These are phyloP conservation scores for Leptinotarsa lineolata DNA, from an alignment of 1,140 invertebrate species.

Conservation along the genomic window DNA sequence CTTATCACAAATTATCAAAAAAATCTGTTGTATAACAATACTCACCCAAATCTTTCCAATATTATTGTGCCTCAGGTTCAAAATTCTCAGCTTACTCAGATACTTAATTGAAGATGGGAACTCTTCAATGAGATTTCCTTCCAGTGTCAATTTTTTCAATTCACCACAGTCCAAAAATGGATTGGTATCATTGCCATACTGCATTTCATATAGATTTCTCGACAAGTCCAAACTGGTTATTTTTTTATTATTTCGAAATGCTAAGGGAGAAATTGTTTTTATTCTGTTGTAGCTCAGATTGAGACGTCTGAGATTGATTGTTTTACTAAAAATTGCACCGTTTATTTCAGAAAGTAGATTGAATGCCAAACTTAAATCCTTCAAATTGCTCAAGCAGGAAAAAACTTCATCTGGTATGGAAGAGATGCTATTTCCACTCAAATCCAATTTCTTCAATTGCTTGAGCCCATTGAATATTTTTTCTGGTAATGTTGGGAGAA, in stretches of 20 bases:
- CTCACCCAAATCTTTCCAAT: too few species aligned
- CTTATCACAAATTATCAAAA: too few species aligned
- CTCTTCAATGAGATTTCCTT: not conserved
- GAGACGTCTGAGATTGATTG: not conserved
- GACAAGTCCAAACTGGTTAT: not conserved
- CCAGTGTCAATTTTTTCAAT: not conserved
- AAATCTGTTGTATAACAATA: too few species aligned
- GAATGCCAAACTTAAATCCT: not conserved
- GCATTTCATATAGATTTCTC: not conserved
- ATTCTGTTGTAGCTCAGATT: not conserved
- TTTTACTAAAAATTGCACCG: not conserved
- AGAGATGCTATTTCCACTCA: not conserved
- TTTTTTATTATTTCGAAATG: not conserved
- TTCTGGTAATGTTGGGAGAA: not conserved
- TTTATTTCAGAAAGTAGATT: not conserved
- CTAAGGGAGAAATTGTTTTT: not conserved
- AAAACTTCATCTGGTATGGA: not conserved
- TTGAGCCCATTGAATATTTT: not conserved
- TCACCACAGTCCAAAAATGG: not conserved
- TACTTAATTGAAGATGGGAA: not conserved
- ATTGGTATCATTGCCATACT: not conserved
- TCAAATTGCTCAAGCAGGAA: not conserved
- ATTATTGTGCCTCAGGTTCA: conserved; percentile 1
- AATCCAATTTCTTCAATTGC: not conserved
- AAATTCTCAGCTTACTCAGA: not conserved